Base-by-base conservation (phyloP, 2,888 invertebrate genomes). In the Stenoptilia bipunctidactyla region DNA sequence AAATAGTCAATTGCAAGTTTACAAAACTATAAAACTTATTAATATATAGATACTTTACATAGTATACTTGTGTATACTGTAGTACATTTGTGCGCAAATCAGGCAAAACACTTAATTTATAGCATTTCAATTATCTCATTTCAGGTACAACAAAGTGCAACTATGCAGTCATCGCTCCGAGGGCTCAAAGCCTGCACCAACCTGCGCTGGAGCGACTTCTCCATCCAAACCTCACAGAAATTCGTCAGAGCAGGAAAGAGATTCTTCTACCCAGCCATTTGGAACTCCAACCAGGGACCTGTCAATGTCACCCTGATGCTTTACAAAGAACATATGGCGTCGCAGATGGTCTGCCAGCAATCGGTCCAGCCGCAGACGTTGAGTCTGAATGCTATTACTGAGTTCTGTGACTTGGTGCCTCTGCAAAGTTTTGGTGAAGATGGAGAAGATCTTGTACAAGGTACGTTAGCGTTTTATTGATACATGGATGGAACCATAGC, bases 351-450 rank as follows among this genome's bases (percentile, higher is more conserved):
- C 5, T 87, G 88, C 61, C 91, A 90, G 55, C 79, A 86, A 43
- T 85, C 86, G 6, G 85, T 87, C 4, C 88, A 87, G 30, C 79
- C 88, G 20, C 88, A 88, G 46, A 88, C 88, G 30, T 83, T 89
- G 58, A 89, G 88, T 53, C 72, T 93, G 45, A 87, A 88, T 50
- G 91, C 93, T 5, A 87, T 93, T 25, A 91, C 92, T 5, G 93
- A 93, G 77, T 93, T 93, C 69, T 91, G 90, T 58, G 93, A 93
- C 61, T 68, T 91, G 51, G 89, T 93, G 39, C 92, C 93, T 14
- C 76, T 87, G 45, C 88, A 89, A 52, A 89, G 90, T 60, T 85
- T 91, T 50, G 87, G 85, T 43, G 87, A 85, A 43, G 84, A 86
- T 1, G 87, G 87, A 40, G 86, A 87, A 34, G 89, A 89, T 54